Base-by-base conservation (phyloP, 1,140 invertebrate genomes). In the Pseudomyrmex pallidus region DNA sequence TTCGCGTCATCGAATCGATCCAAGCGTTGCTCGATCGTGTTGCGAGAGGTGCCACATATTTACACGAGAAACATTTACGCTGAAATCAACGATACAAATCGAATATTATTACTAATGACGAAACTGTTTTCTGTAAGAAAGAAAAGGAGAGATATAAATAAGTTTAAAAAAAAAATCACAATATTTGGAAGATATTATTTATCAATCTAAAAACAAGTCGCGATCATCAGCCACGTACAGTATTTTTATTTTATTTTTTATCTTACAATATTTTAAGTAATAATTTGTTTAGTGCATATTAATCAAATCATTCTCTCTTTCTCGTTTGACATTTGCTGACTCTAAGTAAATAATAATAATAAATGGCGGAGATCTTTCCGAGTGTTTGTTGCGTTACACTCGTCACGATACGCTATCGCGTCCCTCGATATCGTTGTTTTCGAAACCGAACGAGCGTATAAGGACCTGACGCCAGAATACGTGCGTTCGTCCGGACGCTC, bases 1-100 rank as follows among this genome's bases (percentile, higher is more conserved):
- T 80, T 80, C 76, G 76, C 54, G 66, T 78, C 76, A 59, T 78
- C 76, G 64, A 78, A 78, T 78, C 76, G 64, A 78, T 70, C 64
- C 2, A 2, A n/a, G 10, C 2, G 52, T 20, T 17, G 44, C 66
- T 80, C 4, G 76, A 80, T 80, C 54, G 35, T 35, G 35, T 35
- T 7, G 15, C 57, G 17, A 25, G 10, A 61, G 22, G 10, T 20
- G 9, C 20, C 20, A 7, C 57, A 3, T 20, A 9, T 17, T n/a
- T 20, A 17, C 64, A 52, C 13, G 35, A 59, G 76, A 78, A 70
- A 44, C 17, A 9, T 46, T 25, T 13, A 25, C 2, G 9, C 17
- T 13, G 20, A 20, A 48, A 70, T 48, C 44, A 54, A 5, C 10
- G 0, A 13, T 25, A 35, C 57, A 9, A 57, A 57, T 12, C 10